Base-by-base conservation (phyloP, 1,140 invertebrate species). In the Pemphigus obesinymphae region DNA sequence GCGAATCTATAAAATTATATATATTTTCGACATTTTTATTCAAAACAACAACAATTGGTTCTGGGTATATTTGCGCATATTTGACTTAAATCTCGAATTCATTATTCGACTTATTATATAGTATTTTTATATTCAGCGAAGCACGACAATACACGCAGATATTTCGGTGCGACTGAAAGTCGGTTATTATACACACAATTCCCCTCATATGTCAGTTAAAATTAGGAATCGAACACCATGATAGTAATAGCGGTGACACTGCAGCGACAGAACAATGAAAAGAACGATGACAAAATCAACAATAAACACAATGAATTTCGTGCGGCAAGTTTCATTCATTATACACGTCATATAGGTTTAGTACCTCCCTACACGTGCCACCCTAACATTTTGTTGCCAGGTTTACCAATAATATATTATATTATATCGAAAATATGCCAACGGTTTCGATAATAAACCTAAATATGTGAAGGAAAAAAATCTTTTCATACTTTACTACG, bases 1-100 rank as follows among this genome's bases (percentile, higher is more conserved):
- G 93, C 83, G 94, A 95, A 89, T 94, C 94, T 95, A 86, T 8
- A 63, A 53, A 61, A 17, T 20, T 40, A 83, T n/a, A n/a, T n/a
- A n/a, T n/a, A n/a, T n/a, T 48, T 13, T 82, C n/a, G 7, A 20
- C 20, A 29, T 4, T 5, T 29, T 70, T 20, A 45, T 70, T 26
- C 17, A 5, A 43, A 45, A 68, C 2, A 23, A 31, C 17, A 70
- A 23, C 11, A 11, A 26, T 37, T 37, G 20, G n/a, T 34, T 63
- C 15, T n/a, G n/a, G n/a, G n/a, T n/a, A n/a, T n/a, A n/a, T n/a
- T n/a, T n/a, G n/a, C n/a, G n/a, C n/a, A n/a, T n/a, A n/a, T n/a
- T n/a, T n/a, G n/a, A n/a, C n/a, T n/a, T n/a, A n/a, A n/a, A n/a
- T n/a, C n/a, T n/a, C n/a, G n/a, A n/a, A n/a, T n/a, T n/a, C n/a